phyloP scores from a whole-genome alignment of 2,888 invertebrate species.

The Aporophyla nigra region DNA sequence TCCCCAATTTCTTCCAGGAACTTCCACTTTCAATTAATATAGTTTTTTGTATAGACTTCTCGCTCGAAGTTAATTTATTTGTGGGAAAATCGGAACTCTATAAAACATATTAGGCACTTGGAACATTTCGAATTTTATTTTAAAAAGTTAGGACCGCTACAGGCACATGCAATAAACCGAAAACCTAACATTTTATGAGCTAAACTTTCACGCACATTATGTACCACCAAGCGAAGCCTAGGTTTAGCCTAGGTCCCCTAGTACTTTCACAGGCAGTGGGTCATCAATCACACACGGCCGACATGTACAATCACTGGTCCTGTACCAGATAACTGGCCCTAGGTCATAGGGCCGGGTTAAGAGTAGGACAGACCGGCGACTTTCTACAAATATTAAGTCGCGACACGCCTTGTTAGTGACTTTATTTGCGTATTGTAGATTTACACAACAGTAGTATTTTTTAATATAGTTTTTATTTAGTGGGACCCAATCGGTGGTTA shows the following conservation, averaged over 20 bases:
- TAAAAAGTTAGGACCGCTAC: too few relatives aligned
- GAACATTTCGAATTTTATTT: too few relatives aligned
- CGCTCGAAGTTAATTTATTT: too few relatives aligned
- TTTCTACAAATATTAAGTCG: conserved; percentile 25
- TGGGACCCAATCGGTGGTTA: too few relatives aligned
- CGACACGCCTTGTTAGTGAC: neutral
- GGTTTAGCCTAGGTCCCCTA: neutral
- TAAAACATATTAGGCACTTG: too few relatives aligned
- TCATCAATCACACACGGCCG: conserved; percentile 61
- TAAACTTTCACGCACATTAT: neutral
- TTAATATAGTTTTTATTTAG: too few relatives aligned
- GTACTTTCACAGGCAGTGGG: conserved; percentile 58
- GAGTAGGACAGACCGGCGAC: neutral
- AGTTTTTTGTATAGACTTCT: too few relatives aligned
- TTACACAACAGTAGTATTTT: too few relatives aligned
- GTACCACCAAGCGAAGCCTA: neutral
- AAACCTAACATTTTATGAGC: neutral
- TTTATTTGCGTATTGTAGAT: neutral
- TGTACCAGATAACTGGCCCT: conserved; percentile 52
- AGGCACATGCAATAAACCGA: too few relatives aligned
- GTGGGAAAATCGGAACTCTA: too few relatives aligned
- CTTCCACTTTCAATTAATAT: too few relatives aligned
- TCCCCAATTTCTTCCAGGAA: too few relatives aligned
- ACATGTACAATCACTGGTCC: conserved; percentile 54
- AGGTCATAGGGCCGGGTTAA: conserved; percentile 51